Evolutionary conservation across 2,113 vertebrate genomes (phyloP).

Genomic region (Tichodroma muraria): DNA sequence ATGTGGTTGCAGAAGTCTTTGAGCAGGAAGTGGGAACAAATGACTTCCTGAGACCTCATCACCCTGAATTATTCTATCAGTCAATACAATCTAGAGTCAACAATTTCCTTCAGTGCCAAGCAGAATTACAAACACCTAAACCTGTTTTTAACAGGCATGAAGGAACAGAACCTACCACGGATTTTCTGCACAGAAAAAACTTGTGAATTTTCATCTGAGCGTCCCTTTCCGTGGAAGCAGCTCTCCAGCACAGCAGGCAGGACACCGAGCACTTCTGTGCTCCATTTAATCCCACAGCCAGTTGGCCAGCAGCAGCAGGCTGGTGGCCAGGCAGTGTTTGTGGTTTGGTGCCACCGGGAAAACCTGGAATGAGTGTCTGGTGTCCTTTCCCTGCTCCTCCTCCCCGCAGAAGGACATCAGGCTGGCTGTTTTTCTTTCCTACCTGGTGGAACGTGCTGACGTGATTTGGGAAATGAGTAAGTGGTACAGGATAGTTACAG

Average conservation of each 20-base stretch:
- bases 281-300: background rate
- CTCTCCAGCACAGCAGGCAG: background rate
- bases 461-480: background rate
- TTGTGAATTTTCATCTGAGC: background rate
- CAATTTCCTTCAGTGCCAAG: background rate
- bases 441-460: background rate
- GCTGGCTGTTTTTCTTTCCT: background rate
- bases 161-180: background rate
- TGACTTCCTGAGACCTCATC: background rate
- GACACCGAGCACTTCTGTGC: background rate
- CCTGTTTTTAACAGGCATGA: background rate
- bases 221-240: background rate
- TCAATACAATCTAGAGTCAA: background rate
- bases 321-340: background rate
- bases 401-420: background rate
- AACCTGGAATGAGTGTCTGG: background rate
- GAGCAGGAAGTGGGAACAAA: background rate
- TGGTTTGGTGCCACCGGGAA: background rate
- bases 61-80: background rate
- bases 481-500: background rate
- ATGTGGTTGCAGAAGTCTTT: background rate
- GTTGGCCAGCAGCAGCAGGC: background rate
- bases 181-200: background rate
- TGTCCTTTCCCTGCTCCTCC: background rate
- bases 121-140: background rate